Percentiles rank a stretch among this genome's conserved stretches.
These are phyloP conservation scores for Upupa epops DNA, from an alignment of 2,113 vertebrate genomes.

Conservation along the genomic window DNA sequence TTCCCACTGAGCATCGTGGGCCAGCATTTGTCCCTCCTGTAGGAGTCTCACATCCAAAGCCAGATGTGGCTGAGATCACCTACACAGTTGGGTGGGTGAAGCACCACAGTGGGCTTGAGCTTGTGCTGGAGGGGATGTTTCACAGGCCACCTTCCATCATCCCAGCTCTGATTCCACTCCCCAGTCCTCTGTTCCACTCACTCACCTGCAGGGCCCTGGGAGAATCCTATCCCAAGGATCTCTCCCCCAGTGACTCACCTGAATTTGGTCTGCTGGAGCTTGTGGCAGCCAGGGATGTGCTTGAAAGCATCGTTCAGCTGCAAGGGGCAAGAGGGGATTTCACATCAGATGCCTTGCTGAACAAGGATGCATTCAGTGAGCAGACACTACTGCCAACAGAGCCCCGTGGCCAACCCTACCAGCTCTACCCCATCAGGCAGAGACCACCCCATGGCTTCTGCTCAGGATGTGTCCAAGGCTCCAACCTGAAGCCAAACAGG, in stretches of 20 bases:
- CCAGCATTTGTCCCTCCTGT: neutral
- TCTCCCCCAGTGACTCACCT: slow-evolving; percentile 76
- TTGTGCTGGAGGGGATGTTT: neutral
- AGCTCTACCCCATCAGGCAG: neutral
- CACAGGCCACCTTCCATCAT: rapidly evolving
- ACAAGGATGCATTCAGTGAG: neutral
- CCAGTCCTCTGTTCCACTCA: neutral
- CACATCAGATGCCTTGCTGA: neutral
- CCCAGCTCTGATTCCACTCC: neutral
- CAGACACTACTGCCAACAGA: neutral
- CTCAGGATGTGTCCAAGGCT: neutral
- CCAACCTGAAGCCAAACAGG: neutral
- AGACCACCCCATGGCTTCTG: neutral
- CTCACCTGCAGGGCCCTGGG: neutral
- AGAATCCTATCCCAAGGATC: neutral
- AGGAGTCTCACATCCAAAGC: neutral
- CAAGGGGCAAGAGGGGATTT: neutral
- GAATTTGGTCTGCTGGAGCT: slow-evolving; percentile 88
- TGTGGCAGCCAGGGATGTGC: slow-evolving; percentile 83
- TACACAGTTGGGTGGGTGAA: neutral
- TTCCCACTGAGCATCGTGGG: rapidly evolving
- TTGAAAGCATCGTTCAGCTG: slow-evolving; percentile 91
- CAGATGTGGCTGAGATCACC: neutral
- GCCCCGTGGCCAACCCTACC: neutral
- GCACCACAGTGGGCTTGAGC: neutral